A percentile compares a stretch with the other conserved stretches of the same genome.
Evolutionary conservation across 2,888 invertebrate genomes (phyloP).

Genomic region (Plagodis pulveraria): DNA sequence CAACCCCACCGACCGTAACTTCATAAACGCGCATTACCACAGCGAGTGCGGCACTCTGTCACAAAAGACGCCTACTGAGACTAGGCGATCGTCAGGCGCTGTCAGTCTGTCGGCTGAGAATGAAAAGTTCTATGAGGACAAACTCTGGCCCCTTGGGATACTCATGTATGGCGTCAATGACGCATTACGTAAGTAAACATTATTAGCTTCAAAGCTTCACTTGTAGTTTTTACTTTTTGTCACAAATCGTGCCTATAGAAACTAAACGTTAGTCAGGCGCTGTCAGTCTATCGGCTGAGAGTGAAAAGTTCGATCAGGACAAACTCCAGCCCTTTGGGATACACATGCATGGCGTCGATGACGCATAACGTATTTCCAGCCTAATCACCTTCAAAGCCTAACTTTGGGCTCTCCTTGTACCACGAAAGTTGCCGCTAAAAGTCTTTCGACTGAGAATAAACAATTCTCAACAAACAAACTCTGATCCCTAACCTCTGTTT

Average conservation of each 20-base stretch:
- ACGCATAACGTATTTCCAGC: conserved; percentile 45
- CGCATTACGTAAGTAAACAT: conserved; percentile 44
- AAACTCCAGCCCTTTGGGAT: too few species aligned
- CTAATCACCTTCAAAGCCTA: too few species aligned
- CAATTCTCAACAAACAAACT: too few species aligned
- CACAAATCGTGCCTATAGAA: too few species aligned
- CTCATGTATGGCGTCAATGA: conserved; percentile 57
- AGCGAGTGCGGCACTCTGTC: conserved; percentile 53
- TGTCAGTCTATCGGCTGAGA: too few species aligned
- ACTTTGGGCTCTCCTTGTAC: too few species aligned
- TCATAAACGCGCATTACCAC: conserved; percentile 63
- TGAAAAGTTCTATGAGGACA: conserved; percentile 50
- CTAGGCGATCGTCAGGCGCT: conserved; percentile 16
- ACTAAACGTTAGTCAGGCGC: conserved; percentile 19
- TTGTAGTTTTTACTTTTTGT: too few species aligned
- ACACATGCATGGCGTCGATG: conserved; percentile 56
- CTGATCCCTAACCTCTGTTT: too few species aligned
- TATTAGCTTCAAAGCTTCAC: neutral
- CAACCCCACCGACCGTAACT: conserved; percentile 56
- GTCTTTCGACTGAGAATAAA: too few species aligned
- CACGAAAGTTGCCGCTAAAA: too few species aligned
- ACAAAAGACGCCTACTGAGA: conserved; percentile 14
- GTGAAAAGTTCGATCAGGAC: too few species aligned
- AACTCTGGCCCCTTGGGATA: conserved; percentile 66
- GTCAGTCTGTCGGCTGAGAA: conserved; percentile 41